These are phyloP conservation scores for Zaprionus taronus DNA, from an alignment of 1,140 invertebrate species.

Conservation along the genomic window DNA sequence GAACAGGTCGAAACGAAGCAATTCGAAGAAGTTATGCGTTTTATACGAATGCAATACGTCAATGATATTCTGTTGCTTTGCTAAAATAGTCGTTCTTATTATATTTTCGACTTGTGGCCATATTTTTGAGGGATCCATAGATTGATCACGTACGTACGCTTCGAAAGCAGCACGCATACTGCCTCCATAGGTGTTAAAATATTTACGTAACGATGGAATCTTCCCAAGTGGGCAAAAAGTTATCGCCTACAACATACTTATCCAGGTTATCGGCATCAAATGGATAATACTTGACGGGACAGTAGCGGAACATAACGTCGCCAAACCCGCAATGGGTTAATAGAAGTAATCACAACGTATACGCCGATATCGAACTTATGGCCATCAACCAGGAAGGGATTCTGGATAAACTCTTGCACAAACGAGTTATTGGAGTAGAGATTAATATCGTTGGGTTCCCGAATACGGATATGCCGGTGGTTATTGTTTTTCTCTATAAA, in stretches of 20 bases:
- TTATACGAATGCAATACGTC: slow-evolving; percentile 86
- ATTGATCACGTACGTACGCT: slow-evolving; percentile 89
- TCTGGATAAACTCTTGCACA: slow-evolving; percentile 94
- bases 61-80: slow-evolving; percentile 90
- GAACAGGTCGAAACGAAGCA: slow-evolving; percentile 97
- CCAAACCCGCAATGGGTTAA: slow-evolving; percentile 94
- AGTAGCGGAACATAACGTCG: slow-evolving; percentile 96
- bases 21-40: slow-evolving; percentile 94
- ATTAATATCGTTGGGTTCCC: slow-evolving; percentile 89
- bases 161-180: slow-evolving; percentile 96
- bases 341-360: slow-evolving; percentile 96
- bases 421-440: slow-evolving; percentile 91
- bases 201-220: slow-evolving; percentile 92
- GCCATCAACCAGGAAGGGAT: slow-evolving; percentile 93
- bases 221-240: slow-evolving; percentile 99
- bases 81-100: slow-evolving; percentile 89
- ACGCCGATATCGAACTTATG: slow-evolving; percentile 99
- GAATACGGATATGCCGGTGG: slow-evolving; percentile 94
- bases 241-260: slow-evolving; percentile 97
- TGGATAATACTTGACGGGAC: slow-evolving; percentile 95
- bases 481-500: slow-evolving; percentile 97
- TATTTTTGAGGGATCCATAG: slow-evolving; percentile 89
- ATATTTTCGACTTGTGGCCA: slow-evolving; percentile 93
- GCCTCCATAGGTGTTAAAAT: slow-evolving; percentile 91
- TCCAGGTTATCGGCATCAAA: slow-evolving; percentile 92